Base-by-base conservation (phyloP, 2,888 invertebrate species). In the Therioaphis trifolii region DNA sequence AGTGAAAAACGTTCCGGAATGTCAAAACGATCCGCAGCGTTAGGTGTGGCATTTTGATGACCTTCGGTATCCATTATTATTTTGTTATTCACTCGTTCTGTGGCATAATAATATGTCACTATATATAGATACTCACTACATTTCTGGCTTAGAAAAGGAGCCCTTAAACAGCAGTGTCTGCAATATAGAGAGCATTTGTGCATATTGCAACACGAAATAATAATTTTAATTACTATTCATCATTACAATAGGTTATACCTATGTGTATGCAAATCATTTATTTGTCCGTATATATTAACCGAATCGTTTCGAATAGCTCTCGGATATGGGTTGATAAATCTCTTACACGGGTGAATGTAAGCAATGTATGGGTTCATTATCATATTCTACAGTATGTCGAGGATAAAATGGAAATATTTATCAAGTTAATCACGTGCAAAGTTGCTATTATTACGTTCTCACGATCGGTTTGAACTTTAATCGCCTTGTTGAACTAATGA, bases 31-130 rank as follows among this genome's bases (percentile, higher is more conserved):
- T 74, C 82, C 40, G 63, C 40, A 21, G 49, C n/a, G 72, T 49
- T 82, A 82, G 82, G 82, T 82, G 82, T 82, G 82, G 82, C 74
- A 63, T 82, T 72, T 82, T 66, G 82, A 74, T 74, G 82, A 82
- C 82, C 82, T 82, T 82, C 82, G n/a, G 49, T 74, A 74, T 80
- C 40, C 74, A 82, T 74, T 82, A 82, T 72, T 61, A 72, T 78
- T 55, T 68, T 74, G 63, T 82, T 82, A 82, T 82, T 63, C 74
- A 52, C 27, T 69, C 69, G 55, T 79, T 79, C 18, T 43, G 27
- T 2, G 7, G 40, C 35, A 58, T 58, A 18, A 40, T 49, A 43
- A 46, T 69, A 43, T 58, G 58, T 58, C 58, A 58, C 24, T 58
- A 24, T 24, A 24, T 9, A 4, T 52, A 21, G 18, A 21, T 52